A percentile compares a stretch with the other conserved stretches of the same genome.
Evolutionary conservation across 1,140 invertebrate species (phyloP).

Genomic region (Periplaneta americana): DNA sequence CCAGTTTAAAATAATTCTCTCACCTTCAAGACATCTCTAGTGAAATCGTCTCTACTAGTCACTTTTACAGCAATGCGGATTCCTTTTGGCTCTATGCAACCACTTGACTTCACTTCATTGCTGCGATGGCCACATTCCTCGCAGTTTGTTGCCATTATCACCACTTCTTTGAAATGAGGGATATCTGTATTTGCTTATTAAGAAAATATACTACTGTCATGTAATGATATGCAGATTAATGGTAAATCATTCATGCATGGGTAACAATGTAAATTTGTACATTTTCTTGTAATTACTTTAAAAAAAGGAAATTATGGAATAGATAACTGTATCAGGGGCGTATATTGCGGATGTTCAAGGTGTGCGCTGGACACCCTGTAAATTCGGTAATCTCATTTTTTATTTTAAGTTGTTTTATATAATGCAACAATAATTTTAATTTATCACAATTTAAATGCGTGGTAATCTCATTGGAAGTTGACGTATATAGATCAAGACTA

Average conservation of each 20-base stretch:
- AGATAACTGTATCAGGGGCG: too few relatives aligned
- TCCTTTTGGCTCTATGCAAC: slow-evolving; percentile 83
- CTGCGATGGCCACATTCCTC: slow-evolving; percentile 85
- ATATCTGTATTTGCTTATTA: slow-evolving; percentile 58
- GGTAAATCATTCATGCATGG: neutral
- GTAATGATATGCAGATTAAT: neutral
- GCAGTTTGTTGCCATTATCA: slow-evolving; percentile 95
- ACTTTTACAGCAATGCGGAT: slow-evolving; percentile 73
- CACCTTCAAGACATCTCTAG: slow-evolving; percentile 89
- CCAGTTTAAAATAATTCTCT: slow-evolving; percentile 13
- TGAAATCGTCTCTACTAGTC: slow-evolving; percentile 70
- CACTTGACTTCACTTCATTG: slow-evolving; percentile 93
- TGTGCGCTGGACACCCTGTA: too few relatives aligned
- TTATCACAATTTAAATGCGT: too few relatives aligned
- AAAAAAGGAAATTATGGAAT: slow-evolving; percentile 24
- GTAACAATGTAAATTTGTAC: neutral
- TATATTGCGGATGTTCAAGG: too few relatives aligned
- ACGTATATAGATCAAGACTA: too few relatives aligned
- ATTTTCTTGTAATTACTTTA: neutral
- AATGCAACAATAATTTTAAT: too few relatives aligned
- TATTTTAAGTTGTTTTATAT: too few relatives aligned
- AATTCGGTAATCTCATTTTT: too few relatives aligned
- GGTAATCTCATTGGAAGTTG: too few relatives aligned
- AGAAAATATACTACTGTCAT: neutral
- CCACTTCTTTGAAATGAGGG: slow-evolving; percentile 94